Evolutionary conservation across 2,888 invertebrate species (phyloP), one percentile per base, ranked within the genome.

Genomic region (Blastobasis lacticolella): DNA sequence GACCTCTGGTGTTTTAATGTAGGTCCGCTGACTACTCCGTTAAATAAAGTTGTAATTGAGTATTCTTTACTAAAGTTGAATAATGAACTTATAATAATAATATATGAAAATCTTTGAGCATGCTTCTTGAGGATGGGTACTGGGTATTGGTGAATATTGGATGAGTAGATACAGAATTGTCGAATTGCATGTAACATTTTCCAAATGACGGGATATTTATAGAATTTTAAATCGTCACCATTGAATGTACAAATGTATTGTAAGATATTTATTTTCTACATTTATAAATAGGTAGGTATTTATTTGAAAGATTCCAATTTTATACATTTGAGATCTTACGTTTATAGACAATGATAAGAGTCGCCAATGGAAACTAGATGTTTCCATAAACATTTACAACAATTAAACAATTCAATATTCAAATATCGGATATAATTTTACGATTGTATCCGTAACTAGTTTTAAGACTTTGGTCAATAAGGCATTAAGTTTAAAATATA

Each of bases 381-480:
- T 79, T 78, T 69, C 59, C 78, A 75, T 83, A 86, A 84, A 85
- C 78, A 83, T 54, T 86, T 82, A 82, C 81, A 87, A 86, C 77
- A 79, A 80, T 84, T 64, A 85, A 88, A 85, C 84, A 85, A 79
- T 82, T 75, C 71, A 72, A 23, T 82, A 78, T 73, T 79, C 75
- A 76, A 74, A 70, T 71, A 75, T 74, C 68, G 79, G 81, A 80
- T 73, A 80, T 78, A 76, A 81, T 71, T 71, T 71, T 66, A 71
- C 72, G 75, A 78, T 78, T 71, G 75, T 67, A 81, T 78, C 84
- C 81, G 71, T 79, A 84, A 84, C 85, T 88, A 88, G 87, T 86
- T 86, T 86, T 85, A 83, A 86, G 87, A 87, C 87, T 87, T 88
- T 88, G 88, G 88, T 88, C 88, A 88, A 86, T 88, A 88, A 88